A percentile compares a stretch with the other conserved stretches of the same genome.
These are phyloP conservation scores for Monodelphis domestica DNA, from an alignment of 2,797 vertebrate genomes.

Conservation along the genomic window DNA sequence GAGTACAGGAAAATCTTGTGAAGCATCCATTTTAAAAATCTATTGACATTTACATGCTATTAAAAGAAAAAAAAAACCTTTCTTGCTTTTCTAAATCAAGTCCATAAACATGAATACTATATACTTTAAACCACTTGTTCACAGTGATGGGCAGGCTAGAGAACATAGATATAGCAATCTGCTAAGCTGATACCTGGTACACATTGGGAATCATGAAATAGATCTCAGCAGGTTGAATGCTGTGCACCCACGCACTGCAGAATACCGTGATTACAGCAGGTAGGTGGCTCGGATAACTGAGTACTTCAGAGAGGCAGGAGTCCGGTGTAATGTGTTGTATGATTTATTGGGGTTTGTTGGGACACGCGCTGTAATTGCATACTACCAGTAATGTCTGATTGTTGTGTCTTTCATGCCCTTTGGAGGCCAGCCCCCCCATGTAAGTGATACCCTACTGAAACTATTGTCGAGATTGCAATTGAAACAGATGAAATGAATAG, in stretches of 20 bases:
- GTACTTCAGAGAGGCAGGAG: conserved; percentile 82
- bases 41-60: conserved; percentile 2
- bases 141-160: conserved; percentile 66
- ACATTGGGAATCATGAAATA: conserved; percentile 74
- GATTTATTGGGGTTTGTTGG: conserved; percentile 82
- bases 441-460: conserved; percentile 72
- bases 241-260: conserved; percentile 79
- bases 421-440: conserved; percentile 63
- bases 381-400: conserved; percentile 75
- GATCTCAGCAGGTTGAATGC: conserved; percentile 80
- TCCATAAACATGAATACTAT: conserved; percentile 55
- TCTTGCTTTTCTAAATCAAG: conserved; percentile 53
- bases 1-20: conserved; percentile 17
- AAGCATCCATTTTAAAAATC: conserved; percentile 52
- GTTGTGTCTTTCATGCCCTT: conserved; percentile 74
- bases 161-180: conserved; percentile 83
- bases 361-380: conserved; percentile 78
- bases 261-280: conserved; percentile 83
- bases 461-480: conserved; percentile 70
- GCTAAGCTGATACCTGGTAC: conserved; percentile 74
- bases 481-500: conserved; percentile 72
- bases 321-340: conserved; percentile 79
- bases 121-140: conserved; percentile 73
- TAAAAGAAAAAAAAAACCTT: neutral
- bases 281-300: conserved; percentile 69